phyloP scores from a whole-genome alignment of 2,797 vertebrate genomes.

The Lophius americanus region DNA sequence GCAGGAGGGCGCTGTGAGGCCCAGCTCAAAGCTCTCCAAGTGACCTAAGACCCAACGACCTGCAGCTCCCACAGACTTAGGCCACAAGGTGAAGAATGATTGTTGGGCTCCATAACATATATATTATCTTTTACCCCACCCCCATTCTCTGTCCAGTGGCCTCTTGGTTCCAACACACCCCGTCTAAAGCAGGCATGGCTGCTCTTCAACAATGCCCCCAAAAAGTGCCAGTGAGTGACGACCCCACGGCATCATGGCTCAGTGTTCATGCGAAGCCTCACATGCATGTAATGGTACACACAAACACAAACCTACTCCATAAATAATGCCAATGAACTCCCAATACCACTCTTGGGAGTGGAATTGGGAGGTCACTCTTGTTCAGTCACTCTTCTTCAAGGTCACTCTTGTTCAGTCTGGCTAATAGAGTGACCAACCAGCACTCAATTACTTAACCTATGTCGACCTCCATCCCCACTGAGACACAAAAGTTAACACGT shows the following conservation, averaged over 20 bases:
- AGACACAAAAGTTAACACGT: no score
- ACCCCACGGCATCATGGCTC: conserved; percentile 54
- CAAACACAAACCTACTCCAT: conserved; percentile 27
- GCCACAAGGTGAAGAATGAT: conserved; percentile 72
- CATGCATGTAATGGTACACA: conserved; percentile 35
- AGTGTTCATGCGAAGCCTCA: conserved; percentile 39
- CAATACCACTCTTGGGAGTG: background rate
- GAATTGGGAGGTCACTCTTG: background rate
- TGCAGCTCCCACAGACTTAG: conserved; percentile 57
- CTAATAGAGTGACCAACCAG: no score
- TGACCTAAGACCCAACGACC: conserved; percentile 45
- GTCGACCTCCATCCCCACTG: no score
- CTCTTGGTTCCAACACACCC: conserved; percentile 74
- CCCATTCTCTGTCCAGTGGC: conserved; percentile 47
- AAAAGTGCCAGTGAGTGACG: conserved; percentile 67
- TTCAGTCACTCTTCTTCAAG: background rate
- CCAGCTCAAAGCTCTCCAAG: conserved; percentile 33
- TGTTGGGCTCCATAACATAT: conserved; percentile 72
- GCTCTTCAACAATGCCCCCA: conserved; percentile 61
- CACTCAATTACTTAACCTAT: no score
- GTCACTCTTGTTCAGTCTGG: no score
- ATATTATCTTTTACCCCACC: conserved; percentile 65
- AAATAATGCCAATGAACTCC: conserved; percentile 2
- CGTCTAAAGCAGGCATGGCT: conserved; percentile 58
- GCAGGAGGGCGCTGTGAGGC: conserved; percentile 34